These are phyloP conservation scores for Onychostruthus taczanowskii DNA, from an alignment of 2,113 vertebrate genomes.

Conservation along the genomic window DNA sequence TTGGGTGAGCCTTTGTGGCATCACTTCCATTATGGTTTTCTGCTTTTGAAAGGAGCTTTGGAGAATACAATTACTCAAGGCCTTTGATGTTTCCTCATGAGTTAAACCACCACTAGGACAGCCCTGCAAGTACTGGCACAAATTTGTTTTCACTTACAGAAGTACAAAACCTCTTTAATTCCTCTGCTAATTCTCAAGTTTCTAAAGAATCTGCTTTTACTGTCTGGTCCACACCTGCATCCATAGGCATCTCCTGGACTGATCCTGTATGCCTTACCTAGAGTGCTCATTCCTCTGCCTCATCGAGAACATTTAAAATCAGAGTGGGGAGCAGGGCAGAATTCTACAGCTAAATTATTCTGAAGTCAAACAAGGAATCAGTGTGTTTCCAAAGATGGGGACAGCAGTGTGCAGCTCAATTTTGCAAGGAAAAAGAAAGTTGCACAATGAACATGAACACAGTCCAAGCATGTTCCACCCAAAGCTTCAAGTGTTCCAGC, in stretches of 20 bases:
- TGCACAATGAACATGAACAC: accelerated
- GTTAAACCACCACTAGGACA: not conserved
- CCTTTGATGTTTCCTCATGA: not conserved
- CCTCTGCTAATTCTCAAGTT: not conserved
- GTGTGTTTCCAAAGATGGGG: not conserved
- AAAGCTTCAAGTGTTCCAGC: not conserved
- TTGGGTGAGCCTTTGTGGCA: not conserved
- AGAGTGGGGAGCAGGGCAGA: not conserved
- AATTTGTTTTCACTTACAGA: not conserved
- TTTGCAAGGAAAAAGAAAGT: not conserved
- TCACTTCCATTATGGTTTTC: not conserved
- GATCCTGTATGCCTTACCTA: not conserved
- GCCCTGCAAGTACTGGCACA: not conserved
- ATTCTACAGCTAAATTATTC: not conserved
- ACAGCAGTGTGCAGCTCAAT: not conserved
- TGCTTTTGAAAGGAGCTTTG: not conserved
- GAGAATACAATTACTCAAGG: not conserved
- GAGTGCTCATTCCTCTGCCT: accelerated
- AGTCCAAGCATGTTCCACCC: not conserved
- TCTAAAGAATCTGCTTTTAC: not conserved
- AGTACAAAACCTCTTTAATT: not conserved
- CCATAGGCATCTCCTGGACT: not conserved
- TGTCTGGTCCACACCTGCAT: not conserved
- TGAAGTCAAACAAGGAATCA: not conserved
- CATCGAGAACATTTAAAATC: not conserved